Base-by-base conservation (phyloP, 2,113 vertebrate genomes). In the Ifrita kowaldi region DNA sequence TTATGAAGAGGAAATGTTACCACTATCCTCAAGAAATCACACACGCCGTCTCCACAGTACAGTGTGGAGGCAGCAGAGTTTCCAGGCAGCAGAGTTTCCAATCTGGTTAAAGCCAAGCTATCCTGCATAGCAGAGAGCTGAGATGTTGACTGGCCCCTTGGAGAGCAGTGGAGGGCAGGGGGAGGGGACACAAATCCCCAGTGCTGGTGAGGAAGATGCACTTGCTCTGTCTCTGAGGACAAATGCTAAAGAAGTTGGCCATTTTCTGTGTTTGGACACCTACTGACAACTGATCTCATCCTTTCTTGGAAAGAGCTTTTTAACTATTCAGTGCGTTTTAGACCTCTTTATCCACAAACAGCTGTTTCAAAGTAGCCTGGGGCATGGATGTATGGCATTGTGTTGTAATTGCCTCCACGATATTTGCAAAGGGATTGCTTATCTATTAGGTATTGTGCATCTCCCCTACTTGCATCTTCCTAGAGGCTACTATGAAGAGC, bases 341-440 rank as follows among this genome's bases (percentile, higher is more conserved):
- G 91, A 79, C 22, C 37, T 80, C 84, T 93, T 94, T 79, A 93
- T 70, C 90, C 55, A 37, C 84, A 68, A 90, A 87, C 14, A 82
- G 73, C 55, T 74, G 59, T 47, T 87, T 80, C 70, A 67, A 82
- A 20, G n/a, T 67, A 91, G 93, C 84, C 87, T 63, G 75, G 19
- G 79, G 84, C 47, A 65, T 46, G 30, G 59, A 80, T 90, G 47
- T 77, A 89, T 55, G 33, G 53, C 67, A 93, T 77, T 93, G 89
- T 91, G 70, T 82, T 89, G 65, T 71, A 94, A 93, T 52, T 86
- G 71, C 35, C 62, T 88, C 79, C 80, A 63, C 79, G 42, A 59
- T 93, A 94, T 93, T 92, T 96, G 84, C 67, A 85, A 93, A 92
- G 35, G 71, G 75, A 91, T 87, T 85, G 67, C 70, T 96, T 88